Evolutionary conservation across 2,888 invertebrate species (phyloP), one percentile per base, ranked within the genome.

Genomic region (Hipparchia sbordonii): DNA sequence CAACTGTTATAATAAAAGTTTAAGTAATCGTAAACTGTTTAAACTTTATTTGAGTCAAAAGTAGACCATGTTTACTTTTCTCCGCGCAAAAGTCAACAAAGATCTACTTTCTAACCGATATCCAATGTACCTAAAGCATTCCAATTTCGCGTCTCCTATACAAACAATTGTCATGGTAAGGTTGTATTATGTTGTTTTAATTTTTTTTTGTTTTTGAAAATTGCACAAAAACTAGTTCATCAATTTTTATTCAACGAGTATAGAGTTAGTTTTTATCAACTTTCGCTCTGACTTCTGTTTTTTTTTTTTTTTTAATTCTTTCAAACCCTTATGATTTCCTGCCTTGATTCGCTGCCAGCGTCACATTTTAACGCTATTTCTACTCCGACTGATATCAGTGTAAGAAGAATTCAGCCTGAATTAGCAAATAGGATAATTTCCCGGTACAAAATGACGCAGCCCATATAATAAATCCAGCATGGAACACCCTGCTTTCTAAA

Each of bases 101-200:
- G 79, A 77, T 84, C 78, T 79, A 86, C 89, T 89, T 89, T 89
- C 89, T 88, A 82, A 57, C 78, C 52, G 46, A 46, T 48, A 48
- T 79, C 78, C 79, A 79, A 82, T 80, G 46, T 76, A 23, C 0
- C 23, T 23, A 72, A 74, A 51, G 61, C 71, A 76, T 67, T 71
- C 71, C 46, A 57, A 74, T 73, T 76, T 76, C 69, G 69, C 76
- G 61, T 72, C 59, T 54, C 60, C 46, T 62, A 69, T 65, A 48
- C 13, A 62, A 67, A 70, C 46, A 62, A 62, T 46, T 62, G 13
- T 61, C 45, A n/a, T 61, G 12, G 39, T 61, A 12, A 61, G 12
- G 60, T 45, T 39, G 23, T 48, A 12, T n/a, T 13, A 33, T 13
- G 12, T 23, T 12, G 12, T 45, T 67, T 13, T 13, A 0, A 45